These are phyloP conservation scores for Capitulum mitella DNA, from an alignment of 2,888 invertebrate species.

Conservation along the genomic window DNA sequence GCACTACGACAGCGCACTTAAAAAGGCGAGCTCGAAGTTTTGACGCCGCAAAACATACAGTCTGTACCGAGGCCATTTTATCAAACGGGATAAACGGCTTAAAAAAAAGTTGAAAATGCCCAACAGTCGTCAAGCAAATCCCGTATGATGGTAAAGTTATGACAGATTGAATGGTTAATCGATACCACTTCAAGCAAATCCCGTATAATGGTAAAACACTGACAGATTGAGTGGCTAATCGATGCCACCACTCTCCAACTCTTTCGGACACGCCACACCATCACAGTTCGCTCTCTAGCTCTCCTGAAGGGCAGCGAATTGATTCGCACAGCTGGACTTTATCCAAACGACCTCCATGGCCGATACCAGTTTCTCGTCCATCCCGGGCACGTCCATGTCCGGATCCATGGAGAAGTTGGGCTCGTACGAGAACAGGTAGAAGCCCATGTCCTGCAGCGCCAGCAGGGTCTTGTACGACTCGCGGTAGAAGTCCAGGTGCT, in stretches of 20 bases:
- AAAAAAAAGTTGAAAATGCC: too few relatives aligned
- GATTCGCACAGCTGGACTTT: neutral
- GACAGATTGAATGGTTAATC: neutral
- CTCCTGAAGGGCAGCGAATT: neutral
- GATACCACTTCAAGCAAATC: neutral
- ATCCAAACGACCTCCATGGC: constrained; percentile 15
- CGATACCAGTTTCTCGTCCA: neutral
- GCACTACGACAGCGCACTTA: too few relatives aligned
- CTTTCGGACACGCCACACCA: too few relatives aligned
- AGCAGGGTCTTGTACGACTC: neutral
- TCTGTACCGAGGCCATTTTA: too few relatives aligned
- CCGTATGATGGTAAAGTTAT: neutral
- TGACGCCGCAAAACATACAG: too few relatives aligned
- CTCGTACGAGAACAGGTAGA: constrained; percentile 7
- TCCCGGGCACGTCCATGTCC: neutral
- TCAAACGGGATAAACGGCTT: neutral
- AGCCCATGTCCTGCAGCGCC: neutral
- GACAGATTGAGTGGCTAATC: too few relatives aligned
- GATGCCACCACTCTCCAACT: too few relatives aligned
- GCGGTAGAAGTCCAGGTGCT: neutral
- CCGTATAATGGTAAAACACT: too few relatives aligned
- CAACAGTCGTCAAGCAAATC: neutral
- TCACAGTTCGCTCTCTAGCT: neutral
- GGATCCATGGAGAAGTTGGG: neutral
- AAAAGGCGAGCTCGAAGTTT: too few relatives aligned